Evolutionary conservation across 2,797 vertebrate species (phyloP), one percentile per base, ranked within the genome.

Genomic region (Cetoscarus ocellatus): DNA sequence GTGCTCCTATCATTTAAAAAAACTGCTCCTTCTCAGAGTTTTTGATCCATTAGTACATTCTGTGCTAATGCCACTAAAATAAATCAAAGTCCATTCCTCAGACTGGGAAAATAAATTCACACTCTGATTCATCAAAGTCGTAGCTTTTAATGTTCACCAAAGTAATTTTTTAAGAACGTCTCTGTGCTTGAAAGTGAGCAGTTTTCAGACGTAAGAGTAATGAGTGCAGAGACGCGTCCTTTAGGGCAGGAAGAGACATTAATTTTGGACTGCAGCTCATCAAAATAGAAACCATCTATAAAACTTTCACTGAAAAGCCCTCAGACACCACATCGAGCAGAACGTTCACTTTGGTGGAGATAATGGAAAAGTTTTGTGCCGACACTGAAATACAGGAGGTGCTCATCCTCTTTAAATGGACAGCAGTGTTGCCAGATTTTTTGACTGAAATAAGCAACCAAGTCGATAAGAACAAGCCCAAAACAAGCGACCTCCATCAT

Each of bases 201-300:
- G 14, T 73, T 64, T 76, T 73, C 79, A 54, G 48, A 66, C 38
- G 19, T 58, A 10, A 57, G 59, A 69, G 49, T 68, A 72, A 72
- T 47, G 48, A 64, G 10, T 27, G 53, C 27, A 67, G 63, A 67
- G 35, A 70, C 48, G 14, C 48, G 52, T 71, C 45, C 49, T 74
- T 77, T 53, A 62, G 36, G 34, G 40, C 15, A 55, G 66, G 7
- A 17, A 59, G 73, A 67, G 49, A 47, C 44, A 70, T 55, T 60
- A 55, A 48, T 62, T 68, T 49, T 65, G 19, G 9, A 63, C 36
- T 59, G 40, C 12, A 51, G 48, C n/a, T 55, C 54, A 72, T 73
- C 48, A 59, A 68, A 73, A 62, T 6, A 47, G 47, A 63, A 79
- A 36, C 50, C 61, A 70, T 73, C 62, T 56, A 57, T 65, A 67